Percentiles rank a stretch among this genome's conserved stretches.
Evolutionary conservation across 2,113 vertebrate species (phyloP).

Genomic region (Haemorhous mexicanus): DNA sequence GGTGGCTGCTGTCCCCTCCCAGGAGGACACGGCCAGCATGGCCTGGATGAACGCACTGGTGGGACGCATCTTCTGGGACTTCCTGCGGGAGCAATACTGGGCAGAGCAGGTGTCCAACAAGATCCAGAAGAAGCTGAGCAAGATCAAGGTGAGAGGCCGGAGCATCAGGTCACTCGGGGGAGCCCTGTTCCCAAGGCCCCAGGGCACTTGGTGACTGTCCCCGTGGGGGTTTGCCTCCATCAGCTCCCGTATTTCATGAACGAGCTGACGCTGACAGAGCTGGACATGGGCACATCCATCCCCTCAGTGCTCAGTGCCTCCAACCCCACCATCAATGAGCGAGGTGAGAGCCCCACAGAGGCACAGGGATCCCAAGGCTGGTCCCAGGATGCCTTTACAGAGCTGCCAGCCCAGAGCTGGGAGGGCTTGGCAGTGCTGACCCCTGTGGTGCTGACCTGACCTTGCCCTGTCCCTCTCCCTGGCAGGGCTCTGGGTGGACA

Average conservation of each 20-base stretch:
- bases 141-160: conserved; percentile 81
- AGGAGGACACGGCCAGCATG: conserved; percentile 53
- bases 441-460: not conserved
- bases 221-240: not conserved
- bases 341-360: conserved; percentile 63
- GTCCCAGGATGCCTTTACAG: fast-evolving
- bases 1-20: not conserved
- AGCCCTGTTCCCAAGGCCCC: fast-evolving
- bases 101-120: conserved; percentile 79
- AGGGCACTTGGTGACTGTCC: fast-evolving
- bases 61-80: conserved; percentile 88
- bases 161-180: fast-evolving
- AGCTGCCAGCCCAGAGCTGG: not conserved
- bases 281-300: conserved; percentile 86
- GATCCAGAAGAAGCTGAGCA: conserved; percentile 89
- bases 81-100: conserved; percentile 84
- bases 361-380: not conserved
- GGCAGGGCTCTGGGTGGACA: conserved; percentile 86
- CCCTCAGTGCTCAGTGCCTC: conserved; percentile 77
- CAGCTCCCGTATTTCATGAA: conserved; percentile 92
- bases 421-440: not conserved
- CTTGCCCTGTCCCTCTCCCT: not conserved
- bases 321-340: conserved; percentile 75
- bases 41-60: conserved; percentile 83
- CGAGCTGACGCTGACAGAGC: conserved; percentile 81